phyloP scores from a whole-genome alignment of 2,888 invertebrate species.

The Stenoptilia bipunctidactyla region DNA sequence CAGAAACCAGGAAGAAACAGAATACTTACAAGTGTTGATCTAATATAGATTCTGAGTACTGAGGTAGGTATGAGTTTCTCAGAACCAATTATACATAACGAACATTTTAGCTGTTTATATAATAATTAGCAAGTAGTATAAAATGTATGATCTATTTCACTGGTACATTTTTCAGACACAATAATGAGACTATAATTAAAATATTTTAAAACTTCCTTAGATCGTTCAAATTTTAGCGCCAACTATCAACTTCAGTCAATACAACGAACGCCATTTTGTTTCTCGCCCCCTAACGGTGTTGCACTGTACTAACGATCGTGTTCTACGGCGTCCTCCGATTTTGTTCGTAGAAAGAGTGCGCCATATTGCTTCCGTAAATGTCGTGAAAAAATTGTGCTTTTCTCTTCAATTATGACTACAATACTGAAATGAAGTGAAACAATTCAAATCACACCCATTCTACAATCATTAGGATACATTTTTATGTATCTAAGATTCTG shows the following conservation, averaged over 20 bases:
- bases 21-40: too few relatives aligned
- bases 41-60: too few relatives aligned
- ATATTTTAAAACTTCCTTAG: too few relatives aligned
- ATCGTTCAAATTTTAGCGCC: too few relatives aligned
- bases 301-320: conserved; percentile 65
- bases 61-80: too few relatives aligned
- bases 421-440: conserved; percentile 59
- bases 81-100: too few relatives aligned
- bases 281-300: conserved; percentile 51
- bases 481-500: conserved; percentile 33
- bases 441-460: conserved; percentile 40
- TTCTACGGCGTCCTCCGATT: conserved; percentile 70
- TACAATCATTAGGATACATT: conserved; percentile 38
- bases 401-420: conserved; percentile 66
- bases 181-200: too few relatives aligned
- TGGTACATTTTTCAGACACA: too few relatives aligned
- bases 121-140: too few relatives aligned
- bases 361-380: conserved; percentile 71
- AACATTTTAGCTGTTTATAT: too few relatives aligned
- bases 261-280: conserved; percentile 27
- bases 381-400: conserved; percentile 61
- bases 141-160: too few relatives aligned
- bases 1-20: too few relatives aligned
- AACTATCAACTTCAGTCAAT: conserved; percentile 30
- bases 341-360: conserved; percentile 68